Evolutionary conservation across 2,113 vertebrate species (phyloP).

Genomic region (Sinocyclocheilus grahami): DNA sequence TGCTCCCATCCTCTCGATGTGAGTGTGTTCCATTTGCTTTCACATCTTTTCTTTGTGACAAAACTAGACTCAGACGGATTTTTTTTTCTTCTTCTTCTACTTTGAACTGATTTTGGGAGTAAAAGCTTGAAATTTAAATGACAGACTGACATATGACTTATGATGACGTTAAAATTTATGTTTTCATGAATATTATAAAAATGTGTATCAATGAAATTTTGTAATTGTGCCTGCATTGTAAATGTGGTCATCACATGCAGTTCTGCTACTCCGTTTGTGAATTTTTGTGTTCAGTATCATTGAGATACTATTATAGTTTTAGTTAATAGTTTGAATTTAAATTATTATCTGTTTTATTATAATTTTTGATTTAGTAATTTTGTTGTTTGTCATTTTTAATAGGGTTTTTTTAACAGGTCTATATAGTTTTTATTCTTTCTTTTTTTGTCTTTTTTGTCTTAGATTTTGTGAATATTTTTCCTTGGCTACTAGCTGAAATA

Average conservation of each 20-base stretch:
- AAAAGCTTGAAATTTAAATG: too few species aligned
- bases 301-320: background rate
- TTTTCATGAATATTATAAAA: background rate
- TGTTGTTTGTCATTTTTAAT: background rate
- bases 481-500: too few species aligned
- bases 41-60: background rate
- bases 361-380: background rate
- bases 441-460: too few species aligned
- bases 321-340: background rate
- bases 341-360: background rate
- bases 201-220: background rate
- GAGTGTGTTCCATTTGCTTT: slow-evolving; percentile 53
- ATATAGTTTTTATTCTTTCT: too few species aligned
- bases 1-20: slow-evolving; percentile 97
- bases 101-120: background rate
- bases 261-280: too few species aligned
- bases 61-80: background rate
- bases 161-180: background rate
- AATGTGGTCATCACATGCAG: background rate
- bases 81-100: background rate
- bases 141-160: too few species aligned
- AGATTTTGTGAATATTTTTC: too few species aligned
- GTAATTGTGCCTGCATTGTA: background rate
- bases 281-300: background rate
- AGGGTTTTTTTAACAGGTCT: too few species aligned